Evolutionary conservation across 2,888 invertebrate genomes (phyloP).

Genomic region (Eurois occulta): DNA sequence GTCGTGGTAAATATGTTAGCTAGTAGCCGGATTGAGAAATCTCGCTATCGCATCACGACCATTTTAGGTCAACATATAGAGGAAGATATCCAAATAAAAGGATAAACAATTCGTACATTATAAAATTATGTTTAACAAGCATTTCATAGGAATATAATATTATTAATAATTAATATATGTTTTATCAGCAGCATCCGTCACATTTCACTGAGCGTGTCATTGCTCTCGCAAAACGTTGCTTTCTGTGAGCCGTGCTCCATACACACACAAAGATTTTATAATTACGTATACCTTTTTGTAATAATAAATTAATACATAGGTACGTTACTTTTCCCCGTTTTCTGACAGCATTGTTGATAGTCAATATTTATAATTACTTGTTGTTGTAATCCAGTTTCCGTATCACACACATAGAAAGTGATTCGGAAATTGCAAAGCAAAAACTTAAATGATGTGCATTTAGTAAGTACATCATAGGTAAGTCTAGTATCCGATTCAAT

Average conservation of each 20-base stretch:
- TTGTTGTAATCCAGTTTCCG: not conserved
- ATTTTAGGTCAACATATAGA: constrained; percentile 1
- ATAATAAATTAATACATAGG: not conserved
- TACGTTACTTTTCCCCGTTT: not conserved
- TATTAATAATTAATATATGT: constrained; percentile 45
- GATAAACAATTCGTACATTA: constrained; percentile 19
- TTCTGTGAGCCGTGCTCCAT: constrained; percentile 31
- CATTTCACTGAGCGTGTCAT: constrained; percentile 63
- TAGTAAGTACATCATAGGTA: not conserved
- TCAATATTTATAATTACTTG: not conserved
- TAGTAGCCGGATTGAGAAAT: not conserved
- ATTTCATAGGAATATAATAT: constrained; percentile 34
- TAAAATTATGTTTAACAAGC: not conserved
- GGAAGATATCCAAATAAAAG: constrained; percentile 27
- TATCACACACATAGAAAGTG: not conserved
- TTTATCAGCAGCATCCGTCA: constrained; percentile 63
- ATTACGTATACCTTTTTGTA: not conserved
- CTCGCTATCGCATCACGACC: not conserved
- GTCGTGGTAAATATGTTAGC: not conserved
- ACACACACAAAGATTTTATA: not conserved
- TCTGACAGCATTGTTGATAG: not conserved
- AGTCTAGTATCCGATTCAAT: not conserved
- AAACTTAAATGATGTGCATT: not conserved
- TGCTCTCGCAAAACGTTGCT: constrained; percentile 53
- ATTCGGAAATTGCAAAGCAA: not conserved